A percentile compares a stretch with the other conserved stretches of the same genome.
These are phyloP conservation scores for Notodonta ziczac DNA, from an alignment of 2,888 invertebrate species.

Conservation along the genomic window DNA sequence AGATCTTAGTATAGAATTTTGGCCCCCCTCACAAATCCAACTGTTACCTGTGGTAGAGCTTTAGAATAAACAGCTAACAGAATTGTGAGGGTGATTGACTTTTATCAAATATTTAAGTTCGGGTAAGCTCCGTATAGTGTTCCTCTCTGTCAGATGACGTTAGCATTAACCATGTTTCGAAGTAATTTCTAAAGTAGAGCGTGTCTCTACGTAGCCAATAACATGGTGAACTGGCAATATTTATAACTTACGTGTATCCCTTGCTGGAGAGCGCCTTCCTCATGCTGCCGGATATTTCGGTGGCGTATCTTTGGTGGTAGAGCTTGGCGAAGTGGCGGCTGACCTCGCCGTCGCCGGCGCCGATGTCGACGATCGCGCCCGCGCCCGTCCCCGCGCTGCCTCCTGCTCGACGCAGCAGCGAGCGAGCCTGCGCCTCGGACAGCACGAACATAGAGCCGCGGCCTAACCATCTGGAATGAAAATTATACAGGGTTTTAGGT, in stretches of 20 bases:
- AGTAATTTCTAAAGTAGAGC: too few species aligned
- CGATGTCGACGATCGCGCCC: slow-evolving; percentile 90
- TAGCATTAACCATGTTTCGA: too few species aligned
- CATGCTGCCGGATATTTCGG: slow-evolving; percentile 97
- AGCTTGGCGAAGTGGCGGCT: slow-evolving; percentile 91
- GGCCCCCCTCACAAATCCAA: too few species aligned
- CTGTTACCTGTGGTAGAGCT: too few species aligned
- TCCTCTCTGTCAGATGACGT: too few species aligned
- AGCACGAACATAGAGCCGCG: slow-evolving; percentile 99
- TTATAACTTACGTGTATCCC: slow-evolving; percentile 88
- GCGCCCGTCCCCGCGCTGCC: slow-evolving; percentile 28
- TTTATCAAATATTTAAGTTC: too few species aligned
- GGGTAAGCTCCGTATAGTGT: too few species aligned
- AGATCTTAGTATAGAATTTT: too few species aligned
- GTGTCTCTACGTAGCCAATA: too few species aligned
- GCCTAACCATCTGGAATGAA: slow-evolving; percentile 87
- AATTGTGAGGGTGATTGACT: too few species aligned
- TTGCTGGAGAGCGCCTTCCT: slow-evolving; percentile 89
- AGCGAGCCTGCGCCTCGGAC: slow-evolving; percentile 91
- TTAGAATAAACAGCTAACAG: too few species aligned
- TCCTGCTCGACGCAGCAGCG: slow-evolving; percentile 74
- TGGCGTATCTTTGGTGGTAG: slow-evolving; percentile 91
- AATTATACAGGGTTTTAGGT: too few species aligned
- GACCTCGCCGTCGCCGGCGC: slow-evolving; percentile 98
- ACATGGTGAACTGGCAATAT: neutral